phyloP scores from a whole-genome alignment of 2,797 vertebrate species.

The Cuniculus paca region DNA sequence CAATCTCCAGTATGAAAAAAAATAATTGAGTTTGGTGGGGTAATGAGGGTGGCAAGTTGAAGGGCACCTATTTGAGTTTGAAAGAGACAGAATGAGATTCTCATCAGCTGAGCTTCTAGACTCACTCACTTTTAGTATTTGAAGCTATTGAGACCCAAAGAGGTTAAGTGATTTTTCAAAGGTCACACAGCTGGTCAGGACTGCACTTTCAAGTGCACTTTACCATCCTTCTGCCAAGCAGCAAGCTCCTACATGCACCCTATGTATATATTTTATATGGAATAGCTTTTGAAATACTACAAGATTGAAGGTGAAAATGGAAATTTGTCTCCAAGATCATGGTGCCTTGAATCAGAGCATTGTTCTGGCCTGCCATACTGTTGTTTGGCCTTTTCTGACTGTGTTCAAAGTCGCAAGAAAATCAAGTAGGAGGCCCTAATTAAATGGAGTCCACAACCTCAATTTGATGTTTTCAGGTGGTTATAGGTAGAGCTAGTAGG shows the following conservation, averaged over 20 bases:
- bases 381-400: background rate
- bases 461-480: background rate
- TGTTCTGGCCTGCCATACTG: background rate
- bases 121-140: background rate
- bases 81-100: background rate
- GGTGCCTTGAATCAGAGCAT: background rate
- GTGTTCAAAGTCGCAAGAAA: background rate
- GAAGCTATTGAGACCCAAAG: background rate
- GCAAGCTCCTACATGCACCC: background rate
- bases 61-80: conserved; percentile 13
- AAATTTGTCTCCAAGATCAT: background rate
- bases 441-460: background rate
- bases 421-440: background rate
- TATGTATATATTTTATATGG: background rate
- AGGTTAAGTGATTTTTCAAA: background rate
- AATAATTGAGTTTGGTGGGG: background rate
- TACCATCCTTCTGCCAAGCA: background rate
- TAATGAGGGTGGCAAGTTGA: background rate
- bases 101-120: background rate
- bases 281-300: background rate
- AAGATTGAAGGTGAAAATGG: background rate
- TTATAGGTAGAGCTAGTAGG: background rate
- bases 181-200: background rate
- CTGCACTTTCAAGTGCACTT: background rate
- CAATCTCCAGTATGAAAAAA: background rate